Evolutionary conservation across 1,140 invertebrate species (phyloP).

Genomic region (Myzus persicae): DNA sequence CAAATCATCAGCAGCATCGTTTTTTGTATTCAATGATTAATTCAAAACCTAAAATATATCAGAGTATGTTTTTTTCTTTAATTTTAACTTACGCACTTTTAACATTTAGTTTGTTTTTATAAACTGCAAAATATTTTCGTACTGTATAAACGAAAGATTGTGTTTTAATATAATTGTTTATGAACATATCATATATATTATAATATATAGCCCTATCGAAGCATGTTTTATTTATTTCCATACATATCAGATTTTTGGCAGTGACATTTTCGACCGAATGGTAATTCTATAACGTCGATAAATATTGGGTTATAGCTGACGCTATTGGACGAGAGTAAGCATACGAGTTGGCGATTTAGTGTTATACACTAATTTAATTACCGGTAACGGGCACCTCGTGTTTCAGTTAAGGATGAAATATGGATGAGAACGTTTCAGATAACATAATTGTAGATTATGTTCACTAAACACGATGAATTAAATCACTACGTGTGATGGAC

Average conservation of each 20-base stretch:
- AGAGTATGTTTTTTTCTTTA: not conserved
- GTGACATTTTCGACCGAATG: not conserved
- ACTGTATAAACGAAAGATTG: not conserved
- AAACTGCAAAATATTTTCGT: not conserved
- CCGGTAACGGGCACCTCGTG: not conserved
- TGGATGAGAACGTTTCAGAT: slow-evolving; percentile 32
- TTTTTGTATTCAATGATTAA: too few species aligned
- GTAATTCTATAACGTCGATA: not conserved
- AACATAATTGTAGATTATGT: slow-evolving; percentile 13
- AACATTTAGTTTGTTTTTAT: not conserved
- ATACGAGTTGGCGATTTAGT: not conserved
- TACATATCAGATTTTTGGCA: not conserved
- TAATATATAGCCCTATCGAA: not conserved
- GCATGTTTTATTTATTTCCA: not conserved
- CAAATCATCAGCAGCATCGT: too few species aligned
- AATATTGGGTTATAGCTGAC: not conserved
- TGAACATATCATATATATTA: not conserved
- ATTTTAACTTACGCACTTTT: not conserved
- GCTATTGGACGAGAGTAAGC: not conserved
- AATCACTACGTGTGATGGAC: not conserved
- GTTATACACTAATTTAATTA: slow-evolving; percentile 23
- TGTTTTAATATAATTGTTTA: not conserved
- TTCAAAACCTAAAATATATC: too few species aligned
- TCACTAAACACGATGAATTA: slow-evolving; percentile 22
- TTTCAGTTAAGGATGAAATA: slow-evolving; percentile 25